A percentile compares a stretch with the other conserved stretches of the same genome.
These are phyloP conservation scores for Echinops telfairi DNA, from an alignment of 2,113 vertebrate species.

Conservation along the genomic window DNA sequence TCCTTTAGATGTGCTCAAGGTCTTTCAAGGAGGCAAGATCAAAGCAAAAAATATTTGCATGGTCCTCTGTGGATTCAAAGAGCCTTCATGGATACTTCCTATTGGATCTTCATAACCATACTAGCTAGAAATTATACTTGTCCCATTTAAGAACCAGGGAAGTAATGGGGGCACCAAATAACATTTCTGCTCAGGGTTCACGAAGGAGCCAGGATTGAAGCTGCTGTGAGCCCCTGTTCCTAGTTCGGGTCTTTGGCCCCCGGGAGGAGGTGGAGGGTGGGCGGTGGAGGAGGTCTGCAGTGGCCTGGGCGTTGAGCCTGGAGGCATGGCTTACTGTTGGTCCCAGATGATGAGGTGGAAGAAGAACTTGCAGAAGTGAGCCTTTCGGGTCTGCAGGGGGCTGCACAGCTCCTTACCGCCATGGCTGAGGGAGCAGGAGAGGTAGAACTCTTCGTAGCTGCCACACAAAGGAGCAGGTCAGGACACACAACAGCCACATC, in stretches of 20 bases:
- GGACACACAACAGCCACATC: neutral
- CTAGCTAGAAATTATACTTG: neutral
- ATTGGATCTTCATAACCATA: neutral
- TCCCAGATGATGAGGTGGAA: slow-evolving; percentile 99
- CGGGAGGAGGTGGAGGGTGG: neutral
- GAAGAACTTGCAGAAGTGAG: slow-evolving; percentile 95
- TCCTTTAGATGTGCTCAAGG: neutral
- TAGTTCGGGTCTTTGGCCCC: neutral
- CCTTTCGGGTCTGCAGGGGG: slow-evolving; percentile 94
- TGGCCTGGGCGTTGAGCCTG: neutral
- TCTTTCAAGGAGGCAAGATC: slow-evolving; percentile 31
- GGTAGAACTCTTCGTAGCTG: slow-evolving; percentile 98
- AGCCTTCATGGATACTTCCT: neutral
- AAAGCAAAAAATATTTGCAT: neutral
- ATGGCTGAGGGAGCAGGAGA: slow-evolving; percentile 97
- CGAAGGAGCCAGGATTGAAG: neutral
- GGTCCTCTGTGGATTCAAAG: neutral
- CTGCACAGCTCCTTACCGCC: slow-evolving; percentile 95
- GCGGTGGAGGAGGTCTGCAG: neutral
- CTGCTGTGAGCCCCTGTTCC: neutral
- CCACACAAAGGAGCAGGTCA: neutral
- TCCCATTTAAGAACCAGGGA: neutral
- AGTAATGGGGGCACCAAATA: neutral
- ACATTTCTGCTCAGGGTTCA: neutral
- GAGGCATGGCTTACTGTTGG: slow-evolving; percentile 92